These are phyloP conservation scores for Pachyramphus minor DNA, from an alignment of 2,113 vertebrate species.

Conservation along the genomic window DNA sequence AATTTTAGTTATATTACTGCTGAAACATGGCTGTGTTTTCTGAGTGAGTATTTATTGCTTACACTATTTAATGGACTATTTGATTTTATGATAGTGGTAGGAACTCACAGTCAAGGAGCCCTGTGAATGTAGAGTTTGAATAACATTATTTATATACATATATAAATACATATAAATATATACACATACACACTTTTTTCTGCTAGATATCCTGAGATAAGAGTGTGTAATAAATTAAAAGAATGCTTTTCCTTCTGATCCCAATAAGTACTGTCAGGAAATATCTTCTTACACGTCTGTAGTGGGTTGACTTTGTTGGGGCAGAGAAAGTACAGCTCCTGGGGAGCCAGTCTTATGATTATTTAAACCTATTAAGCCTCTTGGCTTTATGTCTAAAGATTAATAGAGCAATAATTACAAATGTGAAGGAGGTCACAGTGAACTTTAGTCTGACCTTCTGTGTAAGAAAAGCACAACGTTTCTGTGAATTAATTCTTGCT, in stretches of 20 bases:
- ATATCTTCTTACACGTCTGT: background rate
- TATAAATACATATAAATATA: background rate
- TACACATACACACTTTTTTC: accelerated
- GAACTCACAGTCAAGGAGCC: background rate
- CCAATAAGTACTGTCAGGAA: background rate
- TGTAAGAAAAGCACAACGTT: background rate
- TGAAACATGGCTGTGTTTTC: background rate
- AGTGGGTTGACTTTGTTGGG: background rate
- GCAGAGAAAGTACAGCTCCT: background rate
- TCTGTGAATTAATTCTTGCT: background rate
- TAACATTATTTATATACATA: background rate
- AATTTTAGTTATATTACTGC: background rate
- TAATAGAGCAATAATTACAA: conserved; percentile 27
- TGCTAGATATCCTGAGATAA: background rate
- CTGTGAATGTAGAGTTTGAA: background rate
- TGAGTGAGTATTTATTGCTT: background rate
- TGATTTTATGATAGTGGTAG: background rate
- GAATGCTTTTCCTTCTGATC: background rate
- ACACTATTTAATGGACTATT: background rate
- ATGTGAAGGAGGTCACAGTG: background rate
- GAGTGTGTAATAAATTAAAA: background rate
- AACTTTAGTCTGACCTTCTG: background rate
- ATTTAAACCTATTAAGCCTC: conserved; percentile 5
- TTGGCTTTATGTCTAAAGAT: background rate
- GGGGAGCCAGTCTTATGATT: background rate